Conservation (phyloP, 2,797 vertebrate species). For the Semotilus atromaculatus region DNA sequence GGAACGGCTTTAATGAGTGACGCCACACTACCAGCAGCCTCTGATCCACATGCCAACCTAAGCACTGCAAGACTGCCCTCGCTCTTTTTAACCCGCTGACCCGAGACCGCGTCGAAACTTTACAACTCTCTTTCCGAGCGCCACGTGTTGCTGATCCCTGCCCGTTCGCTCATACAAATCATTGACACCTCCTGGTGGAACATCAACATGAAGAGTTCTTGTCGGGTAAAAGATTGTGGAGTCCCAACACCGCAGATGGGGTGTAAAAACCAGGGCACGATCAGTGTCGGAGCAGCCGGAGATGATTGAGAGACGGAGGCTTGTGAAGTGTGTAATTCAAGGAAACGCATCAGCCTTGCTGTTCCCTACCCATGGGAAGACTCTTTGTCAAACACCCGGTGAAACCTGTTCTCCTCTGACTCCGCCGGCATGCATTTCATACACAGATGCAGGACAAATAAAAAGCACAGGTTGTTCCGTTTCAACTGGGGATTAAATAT, state of each 20-base stretch:
- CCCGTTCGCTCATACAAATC: not conserved
- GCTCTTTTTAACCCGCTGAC: constrained; percentile 3
- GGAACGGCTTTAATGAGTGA: constrained; percentile 51
- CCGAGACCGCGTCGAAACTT: not conserved
- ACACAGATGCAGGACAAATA: constrained; percentile 51
- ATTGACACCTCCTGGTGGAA: not conserved
- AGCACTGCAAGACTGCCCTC: constrained; percentile 6
- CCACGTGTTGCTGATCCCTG: not conserved
- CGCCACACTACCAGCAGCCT: constrained; percentile 14
- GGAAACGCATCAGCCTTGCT: constrained; percentile 30
- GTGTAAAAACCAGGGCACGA: constrained; percentile 36
- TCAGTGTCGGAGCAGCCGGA: constrained; percentile 39
- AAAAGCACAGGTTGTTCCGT: constrained; percentile 51
- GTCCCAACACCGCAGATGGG: not conserved
- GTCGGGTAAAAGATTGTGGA: constrained; percentile 10
- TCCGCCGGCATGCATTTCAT: constrained; percentile 43
- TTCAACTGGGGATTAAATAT: constrained; percentile 60
- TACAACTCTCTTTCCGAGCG: not conserved
- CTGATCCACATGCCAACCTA: not conserved
- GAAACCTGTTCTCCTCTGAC: constrained; percentile 22
- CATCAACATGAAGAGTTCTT: constrained; percentile 17
- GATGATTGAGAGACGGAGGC: constrained; percentile 1
- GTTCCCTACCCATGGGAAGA: constrained; percentile 18
- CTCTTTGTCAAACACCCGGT: constrained; percentile 30
- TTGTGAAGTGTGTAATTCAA: constrained; percentile 33